Evolutionary conservation across 2,113 vertebrate genomes (phyloP).

Genomic region (Archocentrus centrarchus): DNA sequence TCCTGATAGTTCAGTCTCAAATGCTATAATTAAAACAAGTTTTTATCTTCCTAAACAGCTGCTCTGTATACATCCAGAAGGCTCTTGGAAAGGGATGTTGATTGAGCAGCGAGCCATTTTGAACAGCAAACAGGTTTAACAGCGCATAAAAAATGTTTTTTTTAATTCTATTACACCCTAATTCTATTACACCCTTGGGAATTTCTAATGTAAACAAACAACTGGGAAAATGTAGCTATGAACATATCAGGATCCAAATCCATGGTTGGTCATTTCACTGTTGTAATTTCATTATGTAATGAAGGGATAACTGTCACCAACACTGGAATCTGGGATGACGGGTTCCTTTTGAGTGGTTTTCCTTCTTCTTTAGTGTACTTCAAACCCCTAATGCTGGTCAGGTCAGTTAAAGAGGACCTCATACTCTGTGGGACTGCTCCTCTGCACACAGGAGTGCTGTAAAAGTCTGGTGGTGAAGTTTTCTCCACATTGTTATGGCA

Average conservation of each 20-base stretch:
- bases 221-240: neutral
- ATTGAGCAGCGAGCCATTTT: neutral
- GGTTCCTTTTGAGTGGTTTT: conserved; percentile 34
- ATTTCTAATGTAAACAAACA: conserved; percentile 11
- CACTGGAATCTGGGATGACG: conserved; percentile 5
- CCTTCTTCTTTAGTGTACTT: conserved; percentile 22
- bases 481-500: conserved; percentile 46
- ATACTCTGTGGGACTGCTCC: conserved; percentile 19
- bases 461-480: conserved; percentile 55
- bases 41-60: conserved; percentile 4
- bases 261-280: conserved; percentile 14
- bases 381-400: conserved; percentile 38
- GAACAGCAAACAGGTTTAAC: conserved; percentile 6
- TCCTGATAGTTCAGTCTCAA: neutral
- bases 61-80: conserved; percentile 1
- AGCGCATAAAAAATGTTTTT: conserved; percentile 9
- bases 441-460: conserved; percentile 52
- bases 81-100: neutral
- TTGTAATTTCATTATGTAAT: conserved; percentile 29
- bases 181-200: neutral
- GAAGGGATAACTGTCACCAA: conserved; percentile 25
- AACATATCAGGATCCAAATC: conserved; percentile 14
- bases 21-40: neutral
- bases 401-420: conserved; percentile 42
- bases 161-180: conserved; percentile 5